A percentile compares a stretch with the other conserved stretches of the same genome.
These are phyloP conservation scores for Macrotis lagotis DNA, from an alignment of 2,113 vertebrate species.

Conservation along the genomic window DNA sequence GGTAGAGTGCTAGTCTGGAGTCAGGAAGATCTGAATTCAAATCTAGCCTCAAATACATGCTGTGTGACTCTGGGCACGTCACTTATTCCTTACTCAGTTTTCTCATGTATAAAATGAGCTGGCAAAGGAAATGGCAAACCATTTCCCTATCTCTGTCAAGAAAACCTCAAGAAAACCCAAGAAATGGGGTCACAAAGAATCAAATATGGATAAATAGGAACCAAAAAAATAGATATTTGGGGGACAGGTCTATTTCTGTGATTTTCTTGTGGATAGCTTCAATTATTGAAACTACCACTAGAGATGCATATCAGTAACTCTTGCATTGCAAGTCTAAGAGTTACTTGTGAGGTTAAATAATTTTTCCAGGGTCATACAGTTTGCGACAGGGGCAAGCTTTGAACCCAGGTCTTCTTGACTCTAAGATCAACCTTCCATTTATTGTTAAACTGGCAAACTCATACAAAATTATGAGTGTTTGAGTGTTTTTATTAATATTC, in stretches of 20 bases:
- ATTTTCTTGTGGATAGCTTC: not conserved
- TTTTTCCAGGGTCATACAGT: not conserved
- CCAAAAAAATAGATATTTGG: not conserved
- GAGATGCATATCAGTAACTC: not conserved
- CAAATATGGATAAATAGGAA: not conserved
- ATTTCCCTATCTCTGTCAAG: not conserved
- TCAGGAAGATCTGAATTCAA: not conserved
- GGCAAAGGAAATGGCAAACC: not conserved
- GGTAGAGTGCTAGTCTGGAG: not conserved
- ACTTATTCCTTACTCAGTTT: not conserved
- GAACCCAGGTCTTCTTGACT: not conserved
- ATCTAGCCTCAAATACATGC: not conserved
- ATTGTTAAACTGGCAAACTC: not conserved
- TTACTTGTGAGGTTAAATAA: not conserved
- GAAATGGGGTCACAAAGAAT: not conserved
- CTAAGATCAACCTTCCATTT: not conserved
- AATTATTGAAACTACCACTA: not conserved
- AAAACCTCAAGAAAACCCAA: too few species aligned
- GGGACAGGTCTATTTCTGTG: not conserved
- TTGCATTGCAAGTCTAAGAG: not conserved
- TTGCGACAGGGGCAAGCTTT: not conserved
- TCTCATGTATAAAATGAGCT: not conserved
- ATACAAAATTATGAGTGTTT: not conserved
- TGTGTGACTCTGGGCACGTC: not conserved
- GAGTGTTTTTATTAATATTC: not conserved